Evolutionary conservation across 2,888 invertebrate genomes (phyloP), one percentile per base, ranked within the genome.

Genomic region (Torymus auratus): DNA sequence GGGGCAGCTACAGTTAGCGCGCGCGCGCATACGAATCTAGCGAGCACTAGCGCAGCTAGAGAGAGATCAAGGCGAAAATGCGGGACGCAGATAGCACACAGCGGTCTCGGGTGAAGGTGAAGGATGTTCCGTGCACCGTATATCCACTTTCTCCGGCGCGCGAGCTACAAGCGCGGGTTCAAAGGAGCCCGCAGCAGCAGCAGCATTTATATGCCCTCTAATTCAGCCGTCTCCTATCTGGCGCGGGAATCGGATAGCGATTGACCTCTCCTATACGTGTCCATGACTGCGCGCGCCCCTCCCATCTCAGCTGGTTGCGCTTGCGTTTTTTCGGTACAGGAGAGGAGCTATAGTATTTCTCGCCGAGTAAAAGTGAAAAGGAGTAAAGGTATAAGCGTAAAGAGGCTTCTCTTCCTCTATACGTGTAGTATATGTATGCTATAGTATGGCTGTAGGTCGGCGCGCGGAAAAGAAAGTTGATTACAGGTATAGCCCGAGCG

Each of bases 381-480:
- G 41, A 14, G 62, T 10, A 64, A 52, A 11, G 15, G 52, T 17
- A 20, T 17, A 20, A 4, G 61, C 12, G 23, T 41, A 41, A 7
- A 52, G 20, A 50, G 12, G 14, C 20, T 15, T 41, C 58, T 53
- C 50, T 14, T 61, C 53, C 1, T 50, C 14, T 28, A 0, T 17
- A 20, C 12, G n/a, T 20, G 71, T 13, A 15, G n/a, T n/a, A 52
- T 23, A 20, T 55, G 56, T 41, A 20, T 1, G 20, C 13, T 41
- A 41, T 41, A 41, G 41, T 41, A 41, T 41, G 67, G 20, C 50
- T 23, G 15, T 28, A 23, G 23, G 52, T 61, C 68, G 65, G 56
- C 65, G 52, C 28, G 67, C 17, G 62, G 58, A 74, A 74, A 74
- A 74, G 79, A 79, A 79, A 79, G 79, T 79, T 69, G 64, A 58